Evolutionary conservation across 2,888 invertebrate species (phyloP).

Genomic region (Steinernema hermaphroditum): DNA sequence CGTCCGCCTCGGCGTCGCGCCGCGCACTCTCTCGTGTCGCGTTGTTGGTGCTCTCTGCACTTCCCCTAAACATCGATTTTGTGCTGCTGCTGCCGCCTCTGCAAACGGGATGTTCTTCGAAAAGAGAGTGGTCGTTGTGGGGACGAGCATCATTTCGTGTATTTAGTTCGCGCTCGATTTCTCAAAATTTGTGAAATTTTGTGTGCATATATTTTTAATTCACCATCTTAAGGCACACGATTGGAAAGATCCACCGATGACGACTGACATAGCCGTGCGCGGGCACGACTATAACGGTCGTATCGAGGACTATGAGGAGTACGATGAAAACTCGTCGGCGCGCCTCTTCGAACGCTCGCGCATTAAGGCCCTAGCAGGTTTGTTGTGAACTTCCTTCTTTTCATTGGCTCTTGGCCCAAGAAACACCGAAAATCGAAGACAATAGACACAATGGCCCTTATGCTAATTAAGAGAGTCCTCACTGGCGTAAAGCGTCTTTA

Average conservation of each 20-base stretch:
- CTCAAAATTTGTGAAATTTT: too few species aligned
- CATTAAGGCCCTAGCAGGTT: slow-evolving; percentile 96
- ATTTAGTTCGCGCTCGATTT: background rate
- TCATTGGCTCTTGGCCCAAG: background rate
- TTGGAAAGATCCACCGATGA: slow-evolving; percentile 45
- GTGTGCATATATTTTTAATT: background rate
- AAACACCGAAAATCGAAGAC: background rate
- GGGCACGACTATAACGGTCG: slow-evolving; percentile 44
- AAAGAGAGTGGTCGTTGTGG: too few species aligned
- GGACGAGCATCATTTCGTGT: background rate
- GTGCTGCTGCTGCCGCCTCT: background rate
- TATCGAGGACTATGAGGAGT: slow-evolving; percentile 76
- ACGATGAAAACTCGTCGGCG: slow-evolving; percentile 98
- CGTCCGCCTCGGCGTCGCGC: too few species aligned
- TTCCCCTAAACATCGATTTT: slow-evolving; percentile 26
- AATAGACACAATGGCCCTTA: slow-evolving; percentile 19
- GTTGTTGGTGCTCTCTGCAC: slow-evolving; percentile 15
- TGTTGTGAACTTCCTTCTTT: slow-evolving; percentile 20
- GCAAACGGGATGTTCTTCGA: too few species aligned
- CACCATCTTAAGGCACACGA: slow-evolving; percentile 25
- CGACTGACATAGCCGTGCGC: slow-evolving; percentile 60
- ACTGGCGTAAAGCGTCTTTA: background rate
- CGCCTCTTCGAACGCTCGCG: slow-evolving; percentile 97
- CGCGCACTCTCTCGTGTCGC: background rate
- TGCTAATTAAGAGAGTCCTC: slow-evolving; percentile 29